Base-by-base conservation (phyloP, 2,888 invertebrate species). In the Euclidia mi region DNA sequence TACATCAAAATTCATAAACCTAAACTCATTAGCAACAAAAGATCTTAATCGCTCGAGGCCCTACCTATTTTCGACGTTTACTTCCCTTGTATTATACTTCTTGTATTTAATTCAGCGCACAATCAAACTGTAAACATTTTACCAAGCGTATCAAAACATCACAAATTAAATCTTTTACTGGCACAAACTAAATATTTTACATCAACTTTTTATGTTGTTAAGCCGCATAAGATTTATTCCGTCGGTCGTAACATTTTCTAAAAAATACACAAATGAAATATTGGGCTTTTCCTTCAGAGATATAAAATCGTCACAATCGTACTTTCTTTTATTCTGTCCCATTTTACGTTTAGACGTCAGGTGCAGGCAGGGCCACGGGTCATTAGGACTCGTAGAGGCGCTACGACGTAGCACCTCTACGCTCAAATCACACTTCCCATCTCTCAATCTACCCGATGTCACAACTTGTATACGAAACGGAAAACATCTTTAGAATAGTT, bases 291-390 rank as follows among this genome's bases (percentile, higher is more conserved):
- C 55, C 49, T 56, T 52, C 14, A 31, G 52, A 74, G 73, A 76
- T 76, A 77, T 71, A 74, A 66, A 81, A 76, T 78, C 79, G 75
- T 83, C 76, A 63, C 72, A 73, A 71, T 78, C 66, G 75, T 70
- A 79, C 81, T 84, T 82, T 78, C 79, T 82, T 85, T 84, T 82
- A 83, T 85, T 82, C 75, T 55, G 67, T 80, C 78, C 79, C 80
- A 76, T 77, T 82, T 84, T 86, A 84, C 78, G 78, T 79, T 70
- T 40, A 84, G 79, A 84, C 82, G 89, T 89, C 91, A 89, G 78
- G 67, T 82, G 85, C 89, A 90, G 88, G 81, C 85, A 88, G 74
- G 72, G 74, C 81, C 81, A 79, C 65, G 65, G 85, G 84, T 88
- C 88, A 89, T 90, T 90, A 88, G 82, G 77, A 71, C 71, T 79